Evolutionary conservation across 2,888 invertebrate species (phyloP), one percentile per base, ranked within the genome.

Genomic region (Molorchus minor): DNA sequence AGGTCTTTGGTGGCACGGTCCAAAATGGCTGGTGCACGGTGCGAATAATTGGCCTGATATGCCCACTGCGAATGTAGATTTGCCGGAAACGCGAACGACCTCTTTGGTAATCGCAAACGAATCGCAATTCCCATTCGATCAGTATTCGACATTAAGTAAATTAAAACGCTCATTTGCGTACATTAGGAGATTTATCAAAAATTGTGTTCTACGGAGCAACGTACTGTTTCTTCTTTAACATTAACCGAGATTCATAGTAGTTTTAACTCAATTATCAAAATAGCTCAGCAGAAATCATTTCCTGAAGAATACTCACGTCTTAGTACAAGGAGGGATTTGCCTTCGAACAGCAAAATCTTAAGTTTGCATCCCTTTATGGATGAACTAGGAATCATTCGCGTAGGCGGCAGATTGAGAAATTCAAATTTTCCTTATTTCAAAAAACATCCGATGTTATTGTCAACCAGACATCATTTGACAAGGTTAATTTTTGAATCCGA

Each of bases 381-480:
- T 10, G 33, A 33, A 33, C 4, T 12, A 3, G 10, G 10, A 13
- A 3, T 33, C 3, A 8, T 33, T 3, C 4, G 33, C 3, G 33
- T 33, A 10, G 33, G 33, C 3, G 33, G 33, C 13, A 33, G 33
- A 33, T 3, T 33, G 10, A 3, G 13, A 10, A 3, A 8, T 3
- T 33, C 33, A 12, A 10, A 33, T 33, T 33, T 33, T 33, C 7
- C 4, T 12, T 33, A 8, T 13, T n/a, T 12, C 10, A 3, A 3
- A 3, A n/a, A 13, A 3, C 33, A 33, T 33, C 33, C 33, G 10
- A 43, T 55, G 1, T 30, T 63, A 16, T 13, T 63, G n/a, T 16
- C 19, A 13, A 16, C 46, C 16, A 58, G 55, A 16, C 57, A 63
- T 57, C 10, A 35, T 1, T 51, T 63, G 8, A 43, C 58, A 25